phyloP scores from a whole-genome alignment of 2,888 invertebrate genomes.

The Chaitophorus viminalis region DNA sequence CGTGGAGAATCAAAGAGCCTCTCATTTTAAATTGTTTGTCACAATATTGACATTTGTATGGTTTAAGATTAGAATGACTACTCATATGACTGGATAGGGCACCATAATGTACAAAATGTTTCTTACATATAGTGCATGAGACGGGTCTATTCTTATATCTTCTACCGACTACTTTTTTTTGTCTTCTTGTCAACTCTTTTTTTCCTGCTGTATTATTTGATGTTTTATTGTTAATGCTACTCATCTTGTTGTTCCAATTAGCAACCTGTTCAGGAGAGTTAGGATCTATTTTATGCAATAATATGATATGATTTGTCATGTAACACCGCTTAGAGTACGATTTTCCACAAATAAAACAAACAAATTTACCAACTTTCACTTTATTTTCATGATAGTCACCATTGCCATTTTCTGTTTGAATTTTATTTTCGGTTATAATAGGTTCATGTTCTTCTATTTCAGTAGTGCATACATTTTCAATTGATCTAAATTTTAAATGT shows the following conservation, averaged over 20 bases:
- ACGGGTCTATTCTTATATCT: background rate
- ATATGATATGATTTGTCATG: background rate
- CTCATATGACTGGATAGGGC: slow-evolving; percentile 18
- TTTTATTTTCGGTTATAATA: background rate
- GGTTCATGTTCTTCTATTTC: background rate
- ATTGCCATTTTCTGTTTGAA: background rate
- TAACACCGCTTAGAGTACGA: background rate
- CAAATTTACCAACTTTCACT: background rate
- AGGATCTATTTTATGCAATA: background rate
- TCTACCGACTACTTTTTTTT: background rate
- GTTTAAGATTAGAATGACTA: background rate
- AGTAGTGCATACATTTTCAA: background rate
- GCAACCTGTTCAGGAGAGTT: background rate
- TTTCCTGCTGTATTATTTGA: background rate
- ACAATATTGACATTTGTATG: slow-evolving; percentile 24
- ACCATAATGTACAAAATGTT: slow-evolving; percentile 1
- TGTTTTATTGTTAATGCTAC: background rate
- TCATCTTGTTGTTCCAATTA: background rate
- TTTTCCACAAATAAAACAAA: background rate
- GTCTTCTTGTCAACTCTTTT: background rate
- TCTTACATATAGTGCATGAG: slow-evolving; percentile 17
- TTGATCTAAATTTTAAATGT: background rate
- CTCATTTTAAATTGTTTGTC: background rate
- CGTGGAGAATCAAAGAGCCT: background rate
- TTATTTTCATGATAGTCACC: background rate